Conservation (phyloP, 2,113 vertebrate genomes). For the Xenus cinereus region DNA sequence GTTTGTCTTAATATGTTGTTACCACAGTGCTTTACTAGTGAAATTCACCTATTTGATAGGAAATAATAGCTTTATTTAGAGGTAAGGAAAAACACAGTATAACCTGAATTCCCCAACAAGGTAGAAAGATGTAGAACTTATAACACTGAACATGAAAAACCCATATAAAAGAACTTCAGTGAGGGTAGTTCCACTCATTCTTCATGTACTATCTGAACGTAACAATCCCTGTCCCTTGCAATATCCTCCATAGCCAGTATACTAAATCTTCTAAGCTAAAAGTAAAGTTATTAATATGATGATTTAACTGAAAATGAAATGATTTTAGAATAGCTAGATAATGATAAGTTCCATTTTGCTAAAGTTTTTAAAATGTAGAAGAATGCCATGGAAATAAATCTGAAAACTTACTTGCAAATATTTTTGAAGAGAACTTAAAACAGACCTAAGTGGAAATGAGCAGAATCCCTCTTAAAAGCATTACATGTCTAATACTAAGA, state of each 20-base stretch:
- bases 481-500: not conserved
- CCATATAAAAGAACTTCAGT: not conserved
- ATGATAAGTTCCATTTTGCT: not conserved
- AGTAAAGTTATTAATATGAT: not conserved
- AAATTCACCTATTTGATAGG: not conserved
- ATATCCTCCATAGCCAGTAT: not conserved
- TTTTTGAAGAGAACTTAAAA: not conserved
- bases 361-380: not conserved
- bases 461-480: not conserved
- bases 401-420: not conserved
- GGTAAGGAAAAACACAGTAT: not conserved
- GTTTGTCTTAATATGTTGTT: not conserved
- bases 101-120: not conserved
- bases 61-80: not conserved
- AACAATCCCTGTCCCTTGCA: not conserved
- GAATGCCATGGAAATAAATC: not conserved
- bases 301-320: not conserved
- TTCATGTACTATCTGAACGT: not conserved
- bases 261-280: not conserved
- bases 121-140: not conserved
- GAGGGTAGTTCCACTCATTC: not conserved
- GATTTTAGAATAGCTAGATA: not conserved
- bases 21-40: not conserved
- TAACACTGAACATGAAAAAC: not conserved
- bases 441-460: not conserved